phyloP scores from a whole-genome alignment of 92 coral and sea anemone species.

The Epizoanthus rinbou region DNA sequence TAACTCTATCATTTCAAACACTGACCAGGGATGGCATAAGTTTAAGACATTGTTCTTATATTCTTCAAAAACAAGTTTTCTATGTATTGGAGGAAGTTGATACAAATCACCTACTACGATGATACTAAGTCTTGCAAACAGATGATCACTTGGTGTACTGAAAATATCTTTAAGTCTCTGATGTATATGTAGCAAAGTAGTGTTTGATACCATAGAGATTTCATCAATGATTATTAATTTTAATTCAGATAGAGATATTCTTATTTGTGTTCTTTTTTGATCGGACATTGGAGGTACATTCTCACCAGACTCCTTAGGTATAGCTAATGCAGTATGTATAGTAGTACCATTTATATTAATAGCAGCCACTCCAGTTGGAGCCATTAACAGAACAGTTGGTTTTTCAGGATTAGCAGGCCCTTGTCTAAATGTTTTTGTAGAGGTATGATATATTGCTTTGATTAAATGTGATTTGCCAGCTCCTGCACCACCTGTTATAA shows the following conservation, averaged over 20 bases:
- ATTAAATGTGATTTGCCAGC: constrained; percentile 73
- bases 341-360: constrained; percentile 57
- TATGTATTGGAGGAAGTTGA: constrained; percentile 66
- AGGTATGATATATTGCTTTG: constrained; percentile 63
- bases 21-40: constrained; percentile 57
- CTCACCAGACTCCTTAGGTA: constrained; percentile 49
- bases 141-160: constrained; percentile 46
- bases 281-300: constrained; percentile 64
- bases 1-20: constrained; percentile 55
- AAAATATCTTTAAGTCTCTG: constrained; percentile 60
- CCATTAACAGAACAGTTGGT: constrained; percentile 64
- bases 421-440: constrained; percentile 65
- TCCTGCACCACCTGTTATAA: constrained; percentile 75
- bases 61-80: constrained; percentile 53
- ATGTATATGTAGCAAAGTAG: constrained; percentile 65
- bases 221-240: constrained; percentile 60
- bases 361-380: constrained; percentile 70
- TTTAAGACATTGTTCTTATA: constrained; percentile 51
- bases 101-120: constrained; percentile 59
- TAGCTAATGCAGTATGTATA: constrained; percentile 45
- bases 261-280: constrained; percentile 63
- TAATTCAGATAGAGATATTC: constrained; percentile 48
- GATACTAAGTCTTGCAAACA: constrained; percentile 68
- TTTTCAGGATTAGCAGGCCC: constrained; percentile 57
- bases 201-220: constrained; percentile 68